Evolutionary conservation across 1,140 invertebrate species (phyloP), one percentile per base, ranked within the genome.

Genomic region (Physella acuta): DNA sequence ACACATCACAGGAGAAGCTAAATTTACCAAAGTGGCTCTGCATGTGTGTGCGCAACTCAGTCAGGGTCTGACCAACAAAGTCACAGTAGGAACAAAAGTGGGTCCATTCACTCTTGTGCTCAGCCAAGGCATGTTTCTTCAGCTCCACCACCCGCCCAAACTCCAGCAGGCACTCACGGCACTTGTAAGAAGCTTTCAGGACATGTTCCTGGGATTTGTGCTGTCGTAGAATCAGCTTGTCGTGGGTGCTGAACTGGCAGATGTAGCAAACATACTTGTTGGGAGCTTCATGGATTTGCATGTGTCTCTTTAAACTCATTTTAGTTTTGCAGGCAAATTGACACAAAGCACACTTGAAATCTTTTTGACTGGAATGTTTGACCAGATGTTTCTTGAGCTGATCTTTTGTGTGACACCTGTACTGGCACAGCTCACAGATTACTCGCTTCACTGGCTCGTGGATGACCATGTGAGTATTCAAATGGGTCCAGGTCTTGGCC

Each of bases 81-180:
- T 64, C 62, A 53, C 62, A 64, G 20, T 64, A 64, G 17, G 62
- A 64, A n/a, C 62, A 64, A 33, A 64, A 64, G 24, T 64, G n/a
- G 8, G 44, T 64, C 26, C 30, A 51, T 8, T 64, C 62, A 64
- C 62, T 64, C n/a, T 64, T 64, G 37, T 64, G 62, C 34, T 37
- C 62, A n/a, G 62, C 39, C 17, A 64, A 11, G 14, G 62, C 62
- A 64, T 64, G 62, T 30, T 64, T 64, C 26, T 53, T 51, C 11
- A 64, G 31, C 26, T 64, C 62, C 3, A 53, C 44, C 16, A 34
- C 44, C 33, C 62, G 49, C 1, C 52, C 51, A 36, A 64, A 64
- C 34, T 64, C 26, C 4, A 49, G 24, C 30, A 17, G 3, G 52
- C 62, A 64, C n/a, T 52, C 39, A n/a, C 26, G 39, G 34, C 62